Base-by-base conservation (phyloP, 2,797 vertebrate genomes). In the Halcyon smyrnensis region DNA sequence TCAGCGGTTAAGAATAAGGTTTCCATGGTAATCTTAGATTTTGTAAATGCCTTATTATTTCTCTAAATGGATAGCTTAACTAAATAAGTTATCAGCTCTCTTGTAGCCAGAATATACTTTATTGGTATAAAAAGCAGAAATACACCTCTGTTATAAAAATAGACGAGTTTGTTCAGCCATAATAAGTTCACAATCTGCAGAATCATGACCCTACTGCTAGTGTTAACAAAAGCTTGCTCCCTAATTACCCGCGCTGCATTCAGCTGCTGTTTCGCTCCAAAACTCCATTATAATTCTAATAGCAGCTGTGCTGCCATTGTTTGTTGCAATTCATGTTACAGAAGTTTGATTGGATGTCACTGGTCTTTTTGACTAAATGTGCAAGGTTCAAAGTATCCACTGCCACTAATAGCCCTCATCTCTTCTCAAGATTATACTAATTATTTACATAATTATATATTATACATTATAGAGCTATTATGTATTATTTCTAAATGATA, bases 181-280 rank as follows among this genome's bases (percentile, higher is more conserved):
- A 98, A 98, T 98, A 97, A 97, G 98, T 98, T 98, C 97, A 90
- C 97, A 96, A 97, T 98, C 98, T 98, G 94, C 97, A 96, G 94
- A 95, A 96, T 98, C 98, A 98, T 98, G 98, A 98, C 98, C 97
- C 94, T 97, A 87, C 96, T 97, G 98, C 98, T 98, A 98, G 97
- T 98, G 98, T 98, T 98, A 98, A 98, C 98, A 98, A 98, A 98
- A 98, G 97, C 98, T 97, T 97, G 96, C 95, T 96, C 96, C 98
- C 97, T 99, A 98, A 99, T 99, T 98, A 98, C 97, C 98, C 98
- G 96, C 97, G 98, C 98, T 98, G 97, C 97, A 98, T 98, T 98
- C 96, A 82, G 97, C 96, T 98, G 98, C 98, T 98, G 98, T 98
- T 98, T 98, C 97, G 96, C 98, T 98, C 98, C 97, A 97, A 97